phyloP scores from a whole-genome alignment of 2,888 invertebrate genomes.

The Galerucella calmariensis region DNA sequence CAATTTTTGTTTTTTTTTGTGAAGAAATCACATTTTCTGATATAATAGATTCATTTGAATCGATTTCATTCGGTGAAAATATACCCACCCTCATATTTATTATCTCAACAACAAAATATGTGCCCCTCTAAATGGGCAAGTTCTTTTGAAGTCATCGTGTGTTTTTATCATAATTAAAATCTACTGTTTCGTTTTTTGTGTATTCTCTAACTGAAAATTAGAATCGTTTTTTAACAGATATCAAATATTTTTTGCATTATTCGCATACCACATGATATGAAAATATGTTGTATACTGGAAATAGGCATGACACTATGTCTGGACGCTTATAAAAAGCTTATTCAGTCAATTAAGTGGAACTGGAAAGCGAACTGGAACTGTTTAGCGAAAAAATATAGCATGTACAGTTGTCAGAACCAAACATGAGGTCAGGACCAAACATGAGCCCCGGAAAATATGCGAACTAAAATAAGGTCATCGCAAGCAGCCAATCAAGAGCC shows the following conservation, averaged over 20 bases:
- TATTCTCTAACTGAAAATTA: conserved; percentile 24
- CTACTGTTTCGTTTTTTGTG: conserved; percentile 18
- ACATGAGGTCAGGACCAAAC: no score
- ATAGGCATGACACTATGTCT: no score
- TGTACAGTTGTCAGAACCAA: no score
- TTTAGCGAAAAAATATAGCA: no score
- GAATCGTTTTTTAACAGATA: conserved; percentile 10
- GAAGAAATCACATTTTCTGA: not conserved
- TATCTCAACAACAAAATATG: not conserved
- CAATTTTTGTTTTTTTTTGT: not conserved
- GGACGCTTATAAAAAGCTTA: no score
- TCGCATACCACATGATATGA: not conserved
- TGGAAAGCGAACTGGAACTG: no score
- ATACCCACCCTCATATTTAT: no score
- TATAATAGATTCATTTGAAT: not conserved
- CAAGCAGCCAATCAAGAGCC: no score
- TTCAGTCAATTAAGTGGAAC: no score
- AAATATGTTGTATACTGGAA: not conserved
- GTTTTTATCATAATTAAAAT: conserved; percentile 36
- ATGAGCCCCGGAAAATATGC: no score
- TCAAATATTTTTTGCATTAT: not conserved
- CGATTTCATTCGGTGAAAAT: not conserved
- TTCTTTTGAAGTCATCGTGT: conserved; percentile 8
- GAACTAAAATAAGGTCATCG: no score
- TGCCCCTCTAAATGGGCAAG: conserved; percentile 1